Evolutionary conservation across 2,113 vertebrate genomes (phyloP), one percentile per base, ranked within the genome.

Genomic region (Ochotona princeps): DNA sequence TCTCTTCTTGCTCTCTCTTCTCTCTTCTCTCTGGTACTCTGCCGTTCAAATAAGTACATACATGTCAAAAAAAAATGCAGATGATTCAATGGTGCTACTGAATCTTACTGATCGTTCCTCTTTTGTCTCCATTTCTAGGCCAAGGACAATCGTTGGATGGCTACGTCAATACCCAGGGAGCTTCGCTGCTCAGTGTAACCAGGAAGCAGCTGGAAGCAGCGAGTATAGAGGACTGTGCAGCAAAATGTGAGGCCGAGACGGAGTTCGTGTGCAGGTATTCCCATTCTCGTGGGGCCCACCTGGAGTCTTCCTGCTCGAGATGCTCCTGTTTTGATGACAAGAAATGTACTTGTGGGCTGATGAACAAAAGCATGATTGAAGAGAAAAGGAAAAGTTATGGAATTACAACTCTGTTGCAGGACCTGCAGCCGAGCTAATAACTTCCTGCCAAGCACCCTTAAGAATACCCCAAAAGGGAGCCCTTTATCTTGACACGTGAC

Each of bases 191-290:
- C 2, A 94, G 95, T 47, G 2, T 0, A 87, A 92, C 76, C 12
- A 97, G 89, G 69, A 84, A 95, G 74, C 51, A 70, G 47, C 96
- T 98, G 1, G 7, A 2, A 1, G 94, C 95, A 38, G 74, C 67
- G 14, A 96, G 91, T 21, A 23, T 96, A 51, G 83, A 74, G 0
- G 97, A 97, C 38, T 98, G 98, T 54, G 97, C 96, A 0, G 69
- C 73, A 0, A 98, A 95, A 84, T 98, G 98, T 87, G 98, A 98
- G 88, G 76, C 12, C 38, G 98, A 98, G 88, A 92, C 74, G 14
- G 90, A 69, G 6, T 98, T 98, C 60, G 30, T n/a, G 15, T 98
- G 98, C 97, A 98, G 98, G 98, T 98, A 98, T 88, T 65, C 66
- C 38, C 32, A 7, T 0, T 14, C 69, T 5, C 25, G 1, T 3